Base-by-base conservation (phyloP, 2,797 vertebrate genomes). In the Gadopsis bispinosus region DNA sequence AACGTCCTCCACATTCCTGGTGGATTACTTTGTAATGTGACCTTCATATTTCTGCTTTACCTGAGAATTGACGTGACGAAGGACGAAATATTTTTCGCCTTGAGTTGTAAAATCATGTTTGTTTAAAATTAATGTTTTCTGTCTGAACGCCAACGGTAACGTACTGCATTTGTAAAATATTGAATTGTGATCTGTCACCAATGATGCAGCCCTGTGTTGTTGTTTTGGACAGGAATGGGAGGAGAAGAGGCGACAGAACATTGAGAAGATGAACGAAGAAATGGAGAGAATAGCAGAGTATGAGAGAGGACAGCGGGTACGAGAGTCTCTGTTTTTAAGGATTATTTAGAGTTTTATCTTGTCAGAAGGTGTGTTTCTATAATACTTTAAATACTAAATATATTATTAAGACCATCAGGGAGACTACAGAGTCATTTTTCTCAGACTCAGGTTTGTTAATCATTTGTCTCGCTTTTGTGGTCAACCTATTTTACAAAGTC, bases 261-360 rank as follows among this genome's bases (percentile, higher is more conserved):
- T 98, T 0, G 97, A 98, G 90, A 97, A 96, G 90, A 98, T 99
- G 97, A 98, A 98, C 0, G 96, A 98, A 80, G 97, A 98, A 86
- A 98, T 98, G 97, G 97, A 97, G 91, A 96, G 93, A 87, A 98
- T 98, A 4, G 97, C 97, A 0, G 97, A 97, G 80, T 99, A 98
- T 0, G 97, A 99, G 84, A 89, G 96, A 79, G 96, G 96, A 88
- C 96, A 96, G 88, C 90, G 95, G 94, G 97, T 98, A 86, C 58
- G 94, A 63, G 50, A 70, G 22, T n/a, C 6, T 1, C 48, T 17
- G 43, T 12, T 76, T 50, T 29, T 12, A 22, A 35, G 10, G 37
- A 39, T 39, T 39, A 41, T 50, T 47, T 20, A 22, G 3, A 51
- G 6, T 51, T 62, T 54, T 12, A 22, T 11, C 12, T 26, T 26